Evolutionary conservation across 2,797 vertebrate species (phyloP), one percentile per base, ranked within the genome.

Genomic region (Syngnathus rostellatus): DNA sequence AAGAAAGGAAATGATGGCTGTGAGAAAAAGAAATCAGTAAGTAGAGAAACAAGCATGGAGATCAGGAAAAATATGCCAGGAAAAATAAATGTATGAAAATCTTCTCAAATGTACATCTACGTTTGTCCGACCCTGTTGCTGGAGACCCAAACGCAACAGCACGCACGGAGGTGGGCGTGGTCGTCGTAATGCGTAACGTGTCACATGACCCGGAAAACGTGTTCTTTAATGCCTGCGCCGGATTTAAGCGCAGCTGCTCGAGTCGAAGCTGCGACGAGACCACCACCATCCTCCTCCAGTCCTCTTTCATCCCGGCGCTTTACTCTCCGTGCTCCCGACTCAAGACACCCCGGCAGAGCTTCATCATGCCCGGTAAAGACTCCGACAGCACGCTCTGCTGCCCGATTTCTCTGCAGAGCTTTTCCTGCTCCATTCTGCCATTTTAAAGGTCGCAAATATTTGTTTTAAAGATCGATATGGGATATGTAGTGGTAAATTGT

Each of bases 161-260:
- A 21, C 8, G 12, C 8, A 3, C 9, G 31, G 10, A 23, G 76
- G 72, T 31, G 85, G 87, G 88, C 81, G 87, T 82, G 87, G 25
- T 17, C 55, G 38, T 76, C 72, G 1, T 54, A 73, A 31, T 31
- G 31, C 72, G 69, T 73, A 75, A 61, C 14, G 64, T 65, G 68
- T 86, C 90, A 92, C 86, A 61, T 91, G 90, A 90, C 82, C 80
- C 78, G 82, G 86, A 87, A 86, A 77, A 85, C 86, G 82, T 86
- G 78, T 80, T 72, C 57, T 72, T 76, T 85, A 75, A 83, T 84
- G 81, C 78, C 86, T 77, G 78, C 68, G 72, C 68, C 83, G 66
- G 67, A 17, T 82, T 76, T 85, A 81, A 66, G 79, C 79, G 25
- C 81, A 83, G 80, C 83, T 88, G 80, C 77, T 86, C 16, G 64